phyloP scores from a whole-genome alignment of 2,113 vertebrate species.

The Nansenia antarctica region DNA sequence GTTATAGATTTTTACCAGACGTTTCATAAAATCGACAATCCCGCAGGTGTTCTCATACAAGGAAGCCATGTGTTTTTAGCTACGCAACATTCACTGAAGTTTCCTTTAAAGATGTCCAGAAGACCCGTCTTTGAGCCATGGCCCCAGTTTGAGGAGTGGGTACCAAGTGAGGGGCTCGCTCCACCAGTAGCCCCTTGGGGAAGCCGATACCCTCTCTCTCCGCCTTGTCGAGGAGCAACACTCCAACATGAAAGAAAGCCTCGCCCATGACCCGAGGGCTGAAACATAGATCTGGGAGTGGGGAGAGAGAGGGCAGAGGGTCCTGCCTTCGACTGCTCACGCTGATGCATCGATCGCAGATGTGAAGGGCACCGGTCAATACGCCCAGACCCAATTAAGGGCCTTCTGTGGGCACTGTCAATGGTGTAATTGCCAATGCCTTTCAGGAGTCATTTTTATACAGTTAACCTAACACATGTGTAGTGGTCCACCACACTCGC shows the following conservation, averaged over 20 bases:
- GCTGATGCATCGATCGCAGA: conserved; percentile 44
- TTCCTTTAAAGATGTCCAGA: too few relatives aligned
- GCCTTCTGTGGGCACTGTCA: conserved; percentile 30
- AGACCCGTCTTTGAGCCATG: too few relatives aligned
- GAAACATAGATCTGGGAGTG: conserved; percentile 26
- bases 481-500: background rate
- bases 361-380: conserved; percentile 54
- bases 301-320: conserved; percentile 14
- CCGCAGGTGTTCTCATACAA: too few relatives aligned
- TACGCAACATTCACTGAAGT: too few relatives aligned
- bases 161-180: background rate
- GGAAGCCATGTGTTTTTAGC: too few relatives aligned
- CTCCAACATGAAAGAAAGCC: conserved; percentile 13
- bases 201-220: background rate
- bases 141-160: background rate
- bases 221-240: background rate
- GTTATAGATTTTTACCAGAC: too few relatives aligned
- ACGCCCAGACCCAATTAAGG: conserved; percentile 65
- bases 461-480: conserved; percentile 23
- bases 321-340: conserved; percentile 39
- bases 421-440: conserved; percentile 42
- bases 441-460: conserved; percentile 51
- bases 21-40: too few relatives aligned
- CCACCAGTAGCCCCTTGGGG: background rate
- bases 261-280: conserved; percentile 23